Evolutionary conservation across 1,140 invertebrate genomes (phyloP).

Genomic region (Galleria mellonella): DNA sequence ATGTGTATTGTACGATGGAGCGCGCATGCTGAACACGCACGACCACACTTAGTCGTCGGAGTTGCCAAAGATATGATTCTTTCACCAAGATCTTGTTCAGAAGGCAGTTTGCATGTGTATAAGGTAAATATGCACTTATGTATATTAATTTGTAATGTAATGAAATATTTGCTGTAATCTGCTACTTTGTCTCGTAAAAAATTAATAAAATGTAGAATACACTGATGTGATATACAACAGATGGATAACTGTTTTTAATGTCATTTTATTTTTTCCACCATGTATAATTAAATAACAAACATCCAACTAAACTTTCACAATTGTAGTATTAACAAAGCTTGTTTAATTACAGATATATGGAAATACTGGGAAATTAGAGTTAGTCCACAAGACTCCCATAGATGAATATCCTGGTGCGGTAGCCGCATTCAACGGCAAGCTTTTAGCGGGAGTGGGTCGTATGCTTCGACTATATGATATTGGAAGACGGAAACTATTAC

Average conservation of each 20-base stretch:
- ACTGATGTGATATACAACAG: too few relatives aligned
- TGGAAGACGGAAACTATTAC: conserved; percentile 92
- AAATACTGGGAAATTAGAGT: conserved; percentile 80
- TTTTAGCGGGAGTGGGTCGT: conserved; percentile 94
- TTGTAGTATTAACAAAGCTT: background rate
- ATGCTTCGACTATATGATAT: conserved; percentile 96
- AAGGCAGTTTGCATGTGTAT: conserved; percentile 93
- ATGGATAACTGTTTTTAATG: too few relatives aligned
- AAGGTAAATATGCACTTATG: conserved; percentile 69
- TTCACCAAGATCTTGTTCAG: conserved; percentile 86
- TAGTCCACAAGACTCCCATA: conserved; percentile 95
- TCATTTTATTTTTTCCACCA: too few relatives aligned
- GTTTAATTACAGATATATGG: conserved; percentile 38
- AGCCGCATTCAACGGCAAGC: conserved; percentile 92
- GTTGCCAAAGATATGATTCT: conserved; percentile 93
- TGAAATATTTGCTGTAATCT: too few relatives aligned
- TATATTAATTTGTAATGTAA: too few relatives aligned
- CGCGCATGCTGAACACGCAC: conserved; percentile 40
- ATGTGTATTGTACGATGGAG: conserved; percentile 82
- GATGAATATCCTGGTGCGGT: conserved; percentile 95
- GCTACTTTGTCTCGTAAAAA: too few relatives aligned
- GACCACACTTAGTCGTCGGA: conserved; percentile 58
- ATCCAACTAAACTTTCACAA: too few relatives aligned
- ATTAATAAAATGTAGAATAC: too few relatives aligned
- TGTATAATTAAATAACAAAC: too few relatives aligned